Percentiles rank a stretch among this genome's conserved stretches.
phyloP scores from a whole-genome alignment of 2,113 vertebrate genomes.

The Myocastor coypus region DNA sequence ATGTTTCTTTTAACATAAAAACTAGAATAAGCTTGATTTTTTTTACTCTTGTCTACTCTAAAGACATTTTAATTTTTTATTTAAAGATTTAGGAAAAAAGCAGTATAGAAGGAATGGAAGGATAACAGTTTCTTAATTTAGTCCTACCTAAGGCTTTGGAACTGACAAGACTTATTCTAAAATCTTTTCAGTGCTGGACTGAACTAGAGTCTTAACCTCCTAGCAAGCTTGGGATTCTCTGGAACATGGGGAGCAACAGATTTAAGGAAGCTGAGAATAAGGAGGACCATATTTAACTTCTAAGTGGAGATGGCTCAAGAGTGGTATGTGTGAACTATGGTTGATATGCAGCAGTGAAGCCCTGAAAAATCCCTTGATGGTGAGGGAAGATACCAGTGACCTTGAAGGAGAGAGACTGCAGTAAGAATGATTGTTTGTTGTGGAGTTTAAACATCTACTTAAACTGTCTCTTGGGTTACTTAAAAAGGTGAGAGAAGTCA shows the following conservation, averaged over 20 bases:
- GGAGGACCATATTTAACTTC: background rate
- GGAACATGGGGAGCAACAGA: background rate
- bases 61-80: background rate
- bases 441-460: background rate
- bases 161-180: background rate
- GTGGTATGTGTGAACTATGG: background rate
- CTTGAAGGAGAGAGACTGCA: background rate
- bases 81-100: background rate
- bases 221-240: background rate
- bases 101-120: background rate
- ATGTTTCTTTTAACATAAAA: background rate
- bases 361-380: background rate
- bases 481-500: background rate
- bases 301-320: background rate
- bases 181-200: background rate
- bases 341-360: background rate
- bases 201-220: background rate
- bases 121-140: background rate
- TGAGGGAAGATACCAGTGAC: background rate
- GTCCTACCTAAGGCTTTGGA: background rate
- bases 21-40: background rate
- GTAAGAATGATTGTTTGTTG: background rate
- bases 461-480: background rate
- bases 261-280: background rate
- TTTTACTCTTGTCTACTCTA: slow-evolving; percentile 1